Base-by-base conservation (phyloP, 2,113 vertebrate genomes). In the Gracilinanus agilis region DNA sequence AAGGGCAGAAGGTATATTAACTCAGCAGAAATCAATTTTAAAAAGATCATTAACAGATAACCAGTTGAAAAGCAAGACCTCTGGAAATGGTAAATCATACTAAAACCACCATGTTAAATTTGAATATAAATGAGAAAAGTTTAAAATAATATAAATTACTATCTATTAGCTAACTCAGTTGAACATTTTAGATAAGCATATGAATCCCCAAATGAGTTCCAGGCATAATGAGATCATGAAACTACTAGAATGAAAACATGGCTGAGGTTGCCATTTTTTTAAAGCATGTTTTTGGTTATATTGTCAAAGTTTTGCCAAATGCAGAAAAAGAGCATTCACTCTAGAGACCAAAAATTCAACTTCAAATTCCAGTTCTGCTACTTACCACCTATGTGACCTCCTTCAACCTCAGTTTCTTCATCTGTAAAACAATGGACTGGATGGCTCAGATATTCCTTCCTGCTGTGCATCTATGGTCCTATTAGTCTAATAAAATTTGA, bases 241-340 rank as follows among this genome's bases (percentile, higher is more conserved):
- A 83, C n/a, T 23, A 40, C n/a, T 40, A 40, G n/a, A 89, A 93
- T 95, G 54, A 55, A 92, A 96, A 67, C 89, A 93, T 44, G 92
- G 16, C 3, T 92, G 93, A 97, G 55, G 55, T 95, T 95, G 93
- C 54, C 67, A 83, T 40, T 83, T 67, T 49, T n/a, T 83, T 40
- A 83, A 40, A 40, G 5, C 16, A 40, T 21, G 7, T 40, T 83
- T 83, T 83, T 40, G n/a, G n/a, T 83, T 83, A 0, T 7, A 83
- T 16, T 83, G 67, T 83, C 67, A 83, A 83, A 83, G 67, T 83
- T 83, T 83, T 83, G 67, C 67, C 23, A 83, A 83, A 83, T n/a
- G 21, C n/a, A 83, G n/a, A 21, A 67, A 21, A 67, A 40, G 67
- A 83, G 19, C n/a, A 40, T 40, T 83, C 7, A 23, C 34, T 23